Evolutionary conservation across 2,113 vertebrate genomes (phyloP), one percentile per base, ranked within the genome.

Genomic region (Laticauda colubrina): DNA sequence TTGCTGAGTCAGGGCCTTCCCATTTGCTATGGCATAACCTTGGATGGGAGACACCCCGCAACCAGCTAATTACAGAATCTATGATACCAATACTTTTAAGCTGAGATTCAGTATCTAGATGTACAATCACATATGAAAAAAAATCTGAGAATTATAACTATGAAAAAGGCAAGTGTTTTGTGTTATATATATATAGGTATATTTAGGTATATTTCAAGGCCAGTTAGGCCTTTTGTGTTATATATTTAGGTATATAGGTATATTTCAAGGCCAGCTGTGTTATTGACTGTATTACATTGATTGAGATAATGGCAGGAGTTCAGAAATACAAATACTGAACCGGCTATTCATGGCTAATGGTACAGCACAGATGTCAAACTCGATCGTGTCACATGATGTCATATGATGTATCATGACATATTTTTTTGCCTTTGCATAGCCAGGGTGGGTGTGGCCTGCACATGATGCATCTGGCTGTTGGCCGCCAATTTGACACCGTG

Each of bases 1-100:
- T 91, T 94, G 94, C 94, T 92, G 94, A 87, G 43, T 81, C 94
- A 95, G 95, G 61, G 26, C 29, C 89, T 15, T n/a, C 93, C 92
- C 54, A 56, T 57, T 90, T 53, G 88, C 93, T 75, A 48, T 48
- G 85, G 23, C 91, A 90, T 94, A 91, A 12, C 94, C 94, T 57
- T 39, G 90, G 92, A 85, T 20, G 81, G 29, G 29, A 85, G 10
- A 90, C 4, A 53, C 88, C 24, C 0, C 39, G 4, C 5, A 0
- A 2, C 89, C 86, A 51, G 10, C 89, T 3, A 0, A 0, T 0
- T 45, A 64, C 9, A 64, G 95, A 95, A 94, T 91, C 93, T 39
- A 0, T 9, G 61, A 81, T 95, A 94, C 94, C 48, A 0, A 57
- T 0, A 0, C 48, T 48, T 61, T 51, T 0, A 45, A 0, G 89